Base-by-base conservation (phyloP, 2,888 invertebrate genomes). In the Pheosia tremula region DNA sequence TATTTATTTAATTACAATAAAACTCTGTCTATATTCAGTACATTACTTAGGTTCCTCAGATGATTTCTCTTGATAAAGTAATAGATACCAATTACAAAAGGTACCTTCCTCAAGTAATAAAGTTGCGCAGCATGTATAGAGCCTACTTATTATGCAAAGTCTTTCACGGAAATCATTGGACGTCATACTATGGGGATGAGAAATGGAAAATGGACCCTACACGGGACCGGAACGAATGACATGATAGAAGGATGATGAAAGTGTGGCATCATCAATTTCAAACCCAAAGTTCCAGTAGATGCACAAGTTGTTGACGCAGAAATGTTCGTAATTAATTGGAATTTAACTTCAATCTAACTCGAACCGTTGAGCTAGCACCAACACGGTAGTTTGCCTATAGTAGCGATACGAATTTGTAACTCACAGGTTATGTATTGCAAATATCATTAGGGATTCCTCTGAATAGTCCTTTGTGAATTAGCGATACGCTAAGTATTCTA, bases 221-320 rank as follows among this genome's bases (percentile, higher is more conserved):
- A 50, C 24, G 3, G n/a, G 24, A 24, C 50, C 24, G 24, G 13
- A 50, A 50, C 50, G 8, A 13, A 50, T 50, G 50, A 24, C 50
- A 24, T 24, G 50, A 50, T 13, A 43, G 43, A 41, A 43, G 9
- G 50, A 13, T 24, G 24, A 8, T 50, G 50, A 24, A 24, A 50
- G 5, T 13, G 6, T 24, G 8, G 2, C 24, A 24, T 50, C 24
- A 8, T 50, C 50, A 24, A 50, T 50, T 24, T 24, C 7, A 9
- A 13, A 37, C 54, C 54, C 9, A 8, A 38, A 37, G 37, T 54
- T 37, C 5, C 3, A 47, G 54, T 59, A 57, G 60, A 69, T 68
- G 69, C 69, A 68, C 67, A 67, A 69, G 64, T 68, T 62, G 64
- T 66, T 62, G 68, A 60, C 47, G 58, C 11, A 63, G 68, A 62